Base-by-base conservation (phyloP, 2,888 invertebrate genomes). In the Erebia epiphron region DNA sequence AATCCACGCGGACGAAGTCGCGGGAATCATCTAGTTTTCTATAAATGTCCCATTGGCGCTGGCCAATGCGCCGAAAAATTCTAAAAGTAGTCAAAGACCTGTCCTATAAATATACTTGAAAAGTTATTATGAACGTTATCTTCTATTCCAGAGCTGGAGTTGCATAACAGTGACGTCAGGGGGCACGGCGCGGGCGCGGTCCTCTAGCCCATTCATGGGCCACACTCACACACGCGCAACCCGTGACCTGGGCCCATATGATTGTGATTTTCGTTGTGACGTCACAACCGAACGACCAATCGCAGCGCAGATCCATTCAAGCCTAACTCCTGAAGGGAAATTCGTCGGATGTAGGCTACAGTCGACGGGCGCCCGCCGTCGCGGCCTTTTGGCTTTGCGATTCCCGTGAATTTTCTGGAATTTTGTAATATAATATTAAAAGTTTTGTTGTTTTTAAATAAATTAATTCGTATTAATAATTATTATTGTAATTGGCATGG, bases 241-340 rank as follows among this genome's bases (percentile, higher is more conserved):
- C 75, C 80, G 67, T 80, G 78, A 82, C 84, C 77, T 73, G 86
- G 86, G 87, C 89, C 88, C 94, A 94, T 94, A 95, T 95, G 95
- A 95, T 86, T 83, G 85, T 84, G 84, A 90, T 91, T 91, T 90
- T 89, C 95, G 95, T 94, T 84, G 94, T 96, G 96, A 96, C 96
- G 96, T 96, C 96, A 96, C 95, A 77, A 78, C 78, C 79, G 77
- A 73, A 81, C 84, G 83, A 88, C 96, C 96, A 96, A 96, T 96
- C 88, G 82, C 85, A 79, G 82, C 80, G 78, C 86, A 85, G 94
- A 92, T 95, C 95, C 96, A 96, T 96, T 96, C 96, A 96, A 92
- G 91, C 90, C 90, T 87, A 91, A 90, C 92, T 94, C 90, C 88
- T 94, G 92, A 94, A 94, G 92, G 91, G 90, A 89, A 91, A 89